These are phyloP conservation scores for Phthorimaea operculella DNA, from an alignment of 1,140 invertebrate genomes.

Conservation along the genomic window DNA sequence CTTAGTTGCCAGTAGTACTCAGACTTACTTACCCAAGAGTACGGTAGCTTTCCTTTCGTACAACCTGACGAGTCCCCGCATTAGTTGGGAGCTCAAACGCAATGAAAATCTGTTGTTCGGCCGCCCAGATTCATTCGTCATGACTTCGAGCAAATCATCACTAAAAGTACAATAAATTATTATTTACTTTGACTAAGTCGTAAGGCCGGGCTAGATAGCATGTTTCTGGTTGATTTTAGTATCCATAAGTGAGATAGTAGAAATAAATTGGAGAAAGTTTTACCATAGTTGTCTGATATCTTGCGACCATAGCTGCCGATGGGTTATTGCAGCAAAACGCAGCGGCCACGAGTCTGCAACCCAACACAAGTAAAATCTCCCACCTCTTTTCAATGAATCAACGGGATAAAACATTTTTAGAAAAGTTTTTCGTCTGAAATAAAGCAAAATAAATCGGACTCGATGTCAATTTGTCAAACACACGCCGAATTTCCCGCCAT, in stretches of 20 bases:
- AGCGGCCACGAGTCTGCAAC: slow-evolving; percentile 58
- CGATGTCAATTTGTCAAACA: too few relatives aligned
- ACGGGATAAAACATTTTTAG: slow-evolving; percentile 54
- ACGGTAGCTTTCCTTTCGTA: slow-evolving; percentile 46
- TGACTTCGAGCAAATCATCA: slow-evolving; percentile 44
- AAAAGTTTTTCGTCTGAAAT: too few relatives aligned
- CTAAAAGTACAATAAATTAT: slow-evolving; percentile 23
- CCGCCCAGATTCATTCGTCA: slow-evolving; percentile 47
- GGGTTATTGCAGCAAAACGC: slow-evolving; percentile 48
- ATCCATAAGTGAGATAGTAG: neutral
- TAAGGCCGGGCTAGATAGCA: too few relatives aligned
- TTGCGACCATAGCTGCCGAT: slow-evolving; percentile 48
- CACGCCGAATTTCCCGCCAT: too few relatives aligned
- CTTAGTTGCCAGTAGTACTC: neutral
- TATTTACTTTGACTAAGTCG: neutral
- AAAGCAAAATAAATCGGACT: too few relatives aligned
- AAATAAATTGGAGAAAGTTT: slow-evolving; percentile 5
- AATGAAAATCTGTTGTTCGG: slow-evolving; percentile 47
- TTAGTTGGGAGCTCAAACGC: slow-evolving; percentile 47
- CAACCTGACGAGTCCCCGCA: slow-evolving; percentile 45
- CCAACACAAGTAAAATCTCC: slow-evolving; percentile 59
- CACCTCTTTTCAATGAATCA: slow-evolving; percentile 44
- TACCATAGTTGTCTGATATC: slow-evolving; percentile 57
- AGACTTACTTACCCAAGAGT: slow-evolving; percentile 36
- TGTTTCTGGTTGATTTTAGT: too few relatives aligned